Evolutionary conservation across 1,140 invertebrate genomes (phyloP).

Genomic region (Monomorium pharaonis): DNA sequence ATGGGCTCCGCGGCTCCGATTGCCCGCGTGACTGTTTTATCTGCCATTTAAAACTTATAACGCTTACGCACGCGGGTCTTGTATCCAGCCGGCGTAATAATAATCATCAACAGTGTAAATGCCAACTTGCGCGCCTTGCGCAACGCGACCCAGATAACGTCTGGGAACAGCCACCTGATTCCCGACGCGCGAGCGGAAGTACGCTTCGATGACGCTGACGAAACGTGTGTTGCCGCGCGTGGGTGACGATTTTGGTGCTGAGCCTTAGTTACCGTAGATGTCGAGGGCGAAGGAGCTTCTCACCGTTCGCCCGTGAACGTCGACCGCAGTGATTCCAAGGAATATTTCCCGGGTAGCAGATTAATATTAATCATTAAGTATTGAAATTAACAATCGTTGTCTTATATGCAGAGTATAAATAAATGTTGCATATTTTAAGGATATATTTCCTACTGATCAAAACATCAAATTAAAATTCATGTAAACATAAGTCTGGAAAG

Average conservation of each 20-base stretch:
- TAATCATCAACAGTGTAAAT: conserved; percentile 16
- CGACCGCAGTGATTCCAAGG: background rate
- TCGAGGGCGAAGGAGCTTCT: background rate
- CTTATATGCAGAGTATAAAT: too few species aligned
- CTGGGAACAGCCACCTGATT: conserved; percentile 5
- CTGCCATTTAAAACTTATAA: background rate
- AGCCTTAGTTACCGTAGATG: conserved; percentile 36
- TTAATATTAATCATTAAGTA: too few species aligned
- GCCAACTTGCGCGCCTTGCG: conserved; percentile 3
- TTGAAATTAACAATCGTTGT: too few species aligned
- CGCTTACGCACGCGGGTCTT: background rate
- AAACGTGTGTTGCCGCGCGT: conserved; percentile 23
- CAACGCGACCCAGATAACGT: conserved; percentile 25
- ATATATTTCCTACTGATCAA: too few species aligned
- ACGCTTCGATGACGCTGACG: conserved; percentile 3
- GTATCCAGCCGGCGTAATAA: background rate
- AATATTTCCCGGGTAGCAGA: background rate
- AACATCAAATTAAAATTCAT: too few species aligned
- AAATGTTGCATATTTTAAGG: too few species aligned
- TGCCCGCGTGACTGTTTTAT: too few species aligned
- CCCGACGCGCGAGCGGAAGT: conserved; percentile 22
- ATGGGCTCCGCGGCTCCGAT: background rate
- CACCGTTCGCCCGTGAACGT: background rate
- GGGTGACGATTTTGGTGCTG: conserved; percentile 63
- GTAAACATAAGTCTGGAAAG: too few species aligned